Base-by-base conservation (phyloP, 2,113 vertebrate genomes). In the Arenaria interpres region DNA sequence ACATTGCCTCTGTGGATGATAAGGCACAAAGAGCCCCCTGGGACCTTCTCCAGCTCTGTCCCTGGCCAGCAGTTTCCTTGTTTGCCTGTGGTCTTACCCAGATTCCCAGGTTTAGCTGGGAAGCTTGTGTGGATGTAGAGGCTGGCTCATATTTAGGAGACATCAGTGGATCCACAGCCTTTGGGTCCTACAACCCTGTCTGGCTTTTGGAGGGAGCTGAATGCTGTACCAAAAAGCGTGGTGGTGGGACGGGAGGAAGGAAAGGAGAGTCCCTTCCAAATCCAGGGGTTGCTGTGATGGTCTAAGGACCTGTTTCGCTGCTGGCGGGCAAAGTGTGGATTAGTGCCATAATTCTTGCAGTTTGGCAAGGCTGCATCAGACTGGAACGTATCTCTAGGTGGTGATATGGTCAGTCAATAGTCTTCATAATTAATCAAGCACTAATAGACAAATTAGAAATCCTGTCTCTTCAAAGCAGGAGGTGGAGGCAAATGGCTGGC, bases 351-450 rank as follows among this genome's bases (percentile, higher is more conserved):
- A 88, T 95, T 96, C 85, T 85, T 94, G 90, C 75, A 79, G 73
- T 95, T 96, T 94, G 92, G 93, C 93, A 96, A 59, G 95, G 79
- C 88, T 95, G 81, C 89, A 89, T 96, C 82, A 87, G 90, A 76
- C 90, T 93, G 91, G 85, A 96, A 97, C 76, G 16, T 90, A 96
- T 96, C 96, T 96, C 94, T 95, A 84, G 93, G 94, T 97, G 95
- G 88, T 95, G 95, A 97, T 96, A 82, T 85, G 94, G 96, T 96
- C 96, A 96, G 95, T 96, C 97, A 90, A 91, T 96, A 96, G 94
- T 92, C 93, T 93, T 97, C 92, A 86, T 97, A 97, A 97, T 98
- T 98, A 97, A 97, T 97, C 97, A 97, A 94, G 80, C 94, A 91
- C 94, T 96, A 96, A 97, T 87, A 97, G 93, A 95, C 90, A 93